Conservation (phyloP, 2,113 vertebrate genomes). For the Noturus placidus region DNA sequence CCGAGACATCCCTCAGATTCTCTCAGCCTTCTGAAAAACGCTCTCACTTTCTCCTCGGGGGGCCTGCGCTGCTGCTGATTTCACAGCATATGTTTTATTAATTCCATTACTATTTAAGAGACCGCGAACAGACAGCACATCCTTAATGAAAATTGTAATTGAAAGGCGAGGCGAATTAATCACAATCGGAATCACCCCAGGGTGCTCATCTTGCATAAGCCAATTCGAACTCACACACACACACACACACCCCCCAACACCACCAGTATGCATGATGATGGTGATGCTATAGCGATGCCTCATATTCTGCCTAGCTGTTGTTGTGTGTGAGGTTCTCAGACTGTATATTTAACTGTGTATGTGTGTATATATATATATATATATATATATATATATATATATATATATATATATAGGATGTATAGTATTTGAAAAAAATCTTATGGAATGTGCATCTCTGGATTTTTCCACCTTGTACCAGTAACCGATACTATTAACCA, state of each 20-base stretch:
- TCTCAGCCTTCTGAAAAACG: constrained; percentile 35
- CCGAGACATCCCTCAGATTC: constrained; percentile 26
- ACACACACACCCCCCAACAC: neutral
- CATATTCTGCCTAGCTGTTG: neutral
- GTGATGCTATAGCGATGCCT: neutral
- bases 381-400: too few species aligned
- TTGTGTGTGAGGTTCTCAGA: neutral
- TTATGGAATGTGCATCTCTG: neutral
- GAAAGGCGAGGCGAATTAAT: constrained; percentile 55
- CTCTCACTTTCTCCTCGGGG: constrained; percentile 31
- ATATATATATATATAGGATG: neutral
- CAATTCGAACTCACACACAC: neutral
- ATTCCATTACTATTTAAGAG: constrained; percentile 58
- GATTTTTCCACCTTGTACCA: neutral
- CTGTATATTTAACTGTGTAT: neutral
- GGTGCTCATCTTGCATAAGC: constrained; percentile 17
- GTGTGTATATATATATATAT: too few species aligned
- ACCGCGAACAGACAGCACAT: constrained; percentile 51
- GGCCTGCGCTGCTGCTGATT: constrained; percentile 48
- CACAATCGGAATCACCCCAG: constrained; percentile 52
- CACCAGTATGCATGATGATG: neutral
- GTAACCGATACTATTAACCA: neutral
- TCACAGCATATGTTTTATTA: constrained; percentile 59
- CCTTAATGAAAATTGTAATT: constrained; percentile 61
- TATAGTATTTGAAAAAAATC: too few species aligned